Conservation (phyloP, 2,888 invertebrate genomes). For the Thymelicus lineola region DNA sequence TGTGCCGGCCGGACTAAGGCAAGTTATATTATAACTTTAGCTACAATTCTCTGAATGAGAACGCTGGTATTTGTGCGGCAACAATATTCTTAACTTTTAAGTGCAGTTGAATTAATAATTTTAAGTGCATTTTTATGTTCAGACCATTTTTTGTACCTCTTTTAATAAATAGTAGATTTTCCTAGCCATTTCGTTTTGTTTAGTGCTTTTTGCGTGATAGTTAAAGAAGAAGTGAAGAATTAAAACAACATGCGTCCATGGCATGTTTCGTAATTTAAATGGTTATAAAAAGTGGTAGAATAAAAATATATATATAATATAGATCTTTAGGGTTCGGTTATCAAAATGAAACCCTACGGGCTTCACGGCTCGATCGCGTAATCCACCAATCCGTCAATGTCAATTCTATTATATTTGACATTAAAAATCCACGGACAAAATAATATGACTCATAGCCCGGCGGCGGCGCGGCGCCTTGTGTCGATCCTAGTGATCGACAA, state of each 20-base stretch:
- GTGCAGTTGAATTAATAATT: conserved; percentile 14
- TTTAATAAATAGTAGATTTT: conserved; percentile 1
- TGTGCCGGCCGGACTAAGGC: not conserved
- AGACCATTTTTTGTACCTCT: not conserved
- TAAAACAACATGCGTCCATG: not conserved
- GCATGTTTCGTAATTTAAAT: too few relatives aligned
- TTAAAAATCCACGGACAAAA: too few relatives aligned
- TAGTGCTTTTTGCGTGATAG: not conserved
- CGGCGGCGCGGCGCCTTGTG: too few relatives aligned
- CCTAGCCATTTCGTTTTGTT: not conserved
- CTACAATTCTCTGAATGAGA: conserved; percentile 3
- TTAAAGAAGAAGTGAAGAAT: not conserved
- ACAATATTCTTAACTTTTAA: conserved; percentile 15
- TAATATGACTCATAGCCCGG: too few relatives aligned
- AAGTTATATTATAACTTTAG: conserved; percentile 4
- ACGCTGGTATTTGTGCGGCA: conserved; percentile 2
- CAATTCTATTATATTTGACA: too few relatives aligned
- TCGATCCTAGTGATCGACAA: too few relatives aligned
- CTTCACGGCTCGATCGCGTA: too few relatives aligned
- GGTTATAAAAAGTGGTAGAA: too few relatives aligned
- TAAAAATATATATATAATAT: too few relatives aligned
- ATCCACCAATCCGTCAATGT: too few relatives aligned
- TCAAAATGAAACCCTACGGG: too few relatives aligned
- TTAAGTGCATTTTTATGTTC: conserved; percentile 9
- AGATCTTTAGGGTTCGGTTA: too few relatives aligned